These are phyloP conservation scores for Apis cerana DNA, from an alignment of 1,140 invertebrate species.

Conservation along the genomic window DNA sequence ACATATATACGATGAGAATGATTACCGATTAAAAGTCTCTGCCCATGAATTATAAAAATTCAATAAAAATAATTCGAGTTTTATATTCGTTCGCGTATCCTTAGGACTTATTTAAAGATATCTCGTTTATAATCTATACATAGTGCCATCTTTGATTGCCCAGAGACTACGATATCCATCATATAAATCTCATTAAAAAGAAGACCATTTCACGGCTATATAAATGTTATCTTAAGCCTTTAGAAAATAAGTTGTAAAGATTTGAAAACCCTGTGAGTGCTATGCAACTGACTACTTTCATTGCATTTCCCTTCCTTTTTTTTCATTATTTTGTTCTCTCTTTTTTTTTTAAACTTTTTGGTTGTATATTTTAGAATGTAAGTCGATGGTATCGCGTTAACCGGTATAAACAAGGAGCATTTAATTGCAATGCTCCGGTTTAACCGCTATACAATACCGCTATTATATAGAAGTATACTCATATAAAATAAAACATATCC, in stretches of 20 bases:
- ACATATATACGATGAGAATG: constrained; percentile 5
- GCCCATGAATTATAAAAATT: constrained; percentile 21
- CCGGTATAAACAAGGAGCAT: constrained; percentile 54
- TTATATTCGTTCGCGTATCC: constrained; percentile 39
- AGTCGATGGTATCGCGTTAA: constrained; percentile 54
- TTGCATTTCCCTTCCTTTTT: constrained; percentile 46
- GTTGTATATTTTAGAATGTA: constrained; percentile 62
- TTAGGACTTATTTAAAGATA: constrained; percentile 56
- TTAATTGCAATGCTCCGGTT: constrained; percentile 42
- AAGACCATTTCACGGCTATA: constrained; percentile 64
- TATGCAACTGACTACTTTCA: constrained; percentile 65
- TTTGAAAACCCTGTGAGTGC: constrained; percentile 68
- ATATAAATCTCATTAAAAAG: constrained; percentile 56
- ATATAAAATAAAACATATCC: constrained; percentile 74
- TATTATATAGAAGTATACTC: constrained; percentile 68
- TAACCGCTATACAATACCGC: constrained; percentile 64
- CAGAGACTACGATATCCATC: constrained; percentile 56
- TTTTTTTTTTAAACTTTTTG: constrained; percentile 23
- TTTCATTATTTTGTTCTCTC: not conserved
- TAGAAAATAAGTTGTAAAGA: constrained; percentile 65
- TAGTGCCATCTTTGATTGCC: constrained; percentile 66
- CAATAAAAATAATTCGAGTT: constrained; percentile 50
- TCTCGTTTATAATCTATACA: constrained; percentile 56
- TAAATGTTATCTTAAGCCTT: constrained; percentile 57
- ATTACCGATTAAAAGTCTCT: not conserved